Evolutionary conservation across 2,113 vertebrate genomes (phyloP).

Genomic region (Trachemys scripta): DNA sequence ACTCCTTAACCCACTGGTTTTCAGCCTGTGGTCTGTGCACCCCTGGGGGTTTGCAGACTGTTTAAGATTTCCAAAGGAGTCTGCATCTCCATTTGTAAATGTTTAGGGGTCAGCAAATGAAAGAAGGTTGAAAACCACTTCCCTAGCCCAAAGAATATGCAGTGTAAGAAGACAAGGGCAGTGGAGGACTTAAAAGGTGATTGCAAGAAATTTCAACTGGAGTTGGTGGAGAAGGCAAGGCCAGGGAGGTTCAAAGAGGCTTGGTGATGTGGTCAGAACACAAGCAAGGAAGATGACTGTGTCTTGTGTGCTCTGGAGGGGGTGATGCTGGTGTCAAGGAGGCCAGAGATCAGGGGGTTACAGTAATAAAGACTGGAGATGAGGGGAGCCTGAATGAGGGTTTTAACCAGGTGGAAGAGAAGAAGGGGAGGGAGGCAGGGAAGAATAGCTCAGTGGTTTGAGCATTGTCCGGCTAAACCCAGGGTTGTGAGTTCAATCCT

Average conservation of each 20-base stretch:
- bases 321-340: background rate
- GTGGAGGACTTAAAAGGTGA: background rate
- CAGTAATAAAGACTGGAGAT: background rate
- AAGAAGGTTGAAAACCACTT: background rate
- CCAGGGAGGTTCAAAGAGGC: background rate
- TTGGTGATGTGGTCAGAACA: background rate
- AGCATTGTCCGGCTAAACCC: no score
- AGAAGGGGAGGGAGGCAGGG: background rate
- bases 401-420: constrained; percentile 15
- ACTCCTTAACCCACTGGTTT: background rate
- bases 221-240: background rate
- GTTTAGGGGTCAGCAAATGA: background rate
- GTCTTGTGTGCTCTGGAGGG: background rate
- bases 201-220: background rate
- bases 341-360: background rate
- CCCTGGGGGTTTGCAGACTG: background rate
- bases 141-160: background rate
- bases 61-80: background rate
- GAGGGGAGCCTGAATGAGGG: background rate
- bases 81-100: background rate
- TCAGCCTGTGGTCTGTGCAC: background rate
- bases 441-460: no score
- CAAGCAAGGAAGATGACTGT: background rate
- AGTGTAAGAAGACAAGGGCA: background rate
- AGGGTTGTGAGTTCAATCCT: no score